Conservation (phyloP, 2,797 vertebrate species). For the Clarias platycephalus region DNA sequence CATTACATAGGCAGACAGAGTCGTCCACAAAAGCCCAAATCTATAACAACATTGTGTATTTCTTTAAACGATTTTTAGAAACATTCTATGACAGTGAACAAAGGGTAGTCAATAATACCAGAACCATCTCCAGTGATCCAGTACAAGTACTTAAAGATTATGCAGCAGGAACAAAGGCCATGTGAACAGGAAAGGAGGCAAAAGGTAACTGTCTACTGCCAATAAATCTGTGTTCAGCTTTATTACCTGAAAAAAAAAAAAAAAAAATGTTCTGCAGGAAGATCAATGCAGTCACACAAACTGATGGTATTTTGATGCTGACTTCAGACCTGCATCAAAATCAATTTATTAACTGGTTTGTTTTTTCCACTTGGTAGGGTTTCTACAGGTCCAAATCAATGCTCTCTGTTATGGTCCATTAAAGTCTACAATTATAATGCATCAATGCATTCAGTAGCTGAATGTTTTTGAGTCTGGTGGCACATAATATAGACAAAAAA, state of each 20-base stretch:
- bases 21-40: constrained; percentile 9
- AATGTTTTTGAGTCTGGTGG: neutral
- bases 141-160: constrained; percentile 42
- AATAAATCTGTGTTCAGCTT: constrained; percentile 78
- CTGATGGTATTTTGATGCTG: constrained; percentile 65
- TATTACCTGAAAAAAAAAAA: constrained; percentile 74
- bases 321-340: constrained; percentile 64
- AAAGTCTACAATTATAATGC: constrained; percentile 65
- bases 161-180: constrained; percentile 43
- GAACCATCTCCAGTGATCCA: constrained; percentile 29
- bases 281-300: constrained; percentile 68
- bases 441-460: constrained; percentile 57
- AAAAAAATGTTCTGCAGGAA: constrained; percentile 69
- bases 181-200: constrained; percentile 60
- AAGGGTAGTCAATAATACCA: constrained; percentile 43
- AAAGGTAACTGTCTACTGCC: constrained; percentile 72
- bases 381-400: constrained; percentile 74
- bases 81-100: neutral
- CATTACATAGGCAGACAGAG: neutral
- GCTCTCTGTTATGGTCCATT: constrained; percentile 66
- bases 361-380: constrained; percentile 68
- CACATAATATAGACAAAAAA: constrained; percentile 30
- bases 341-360: constrained; percentile 72
- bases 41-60: constrained; percentile 16
- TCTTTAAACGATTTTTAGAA: constrained; percentile 33